Conservation (phyloP, 2,888 invertebrate species). For the Ophonus ardosiacus region DNA sequence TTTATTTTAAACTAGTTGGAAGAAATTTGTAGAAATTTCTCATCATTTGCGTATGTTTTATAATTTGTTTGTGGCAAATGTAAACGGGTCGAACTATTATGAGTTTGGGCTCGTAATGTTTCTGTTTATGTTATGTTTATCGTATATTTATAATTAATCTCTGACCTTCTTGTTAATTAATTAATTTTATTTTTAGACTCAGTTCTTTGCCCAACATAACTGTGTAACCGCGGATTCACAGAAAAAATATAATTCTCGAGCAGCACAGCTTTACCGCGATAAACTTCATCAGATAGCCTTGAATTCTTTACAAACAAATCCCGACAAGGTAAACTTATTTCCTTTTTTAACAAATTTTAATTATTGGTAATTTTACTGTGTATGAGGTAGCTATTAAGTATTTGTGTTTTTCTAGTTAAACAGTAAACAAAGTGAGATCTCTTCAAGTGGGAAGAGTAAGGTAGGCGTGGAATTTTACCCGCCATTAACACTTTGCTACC, state of each 20-base stretch:
- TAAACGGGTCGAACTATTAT: no score
- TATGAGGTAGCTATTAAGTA: slow-evolving; percentile 51
- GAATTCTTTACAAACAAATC: slow-evolving; percentile 92
- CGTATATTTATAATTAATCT: neutral
- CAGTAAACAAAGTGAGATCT: slow-evolving; percentile 68
- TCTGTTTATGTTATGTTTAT: slow-evolving; percentile 5
- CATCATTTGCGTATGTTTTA: no score
- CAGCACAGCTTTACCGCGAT: slow-evolving; percentile 95
- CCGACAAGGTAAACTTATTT: slow-evolving; percentile 84
- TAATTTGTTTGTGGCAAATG: no score
- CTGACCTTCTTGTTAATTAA: slow-evolving; percentile 3
- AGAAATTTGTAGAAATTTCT: no score
- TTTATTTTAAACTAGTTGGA: no score
- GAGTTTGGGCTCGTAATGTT: no score
- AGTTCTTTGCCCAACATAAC: slow-evolving; percentile 96
- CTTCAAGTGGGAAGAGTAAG: slow-evolving; percentile 69
- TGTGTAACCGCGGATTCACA: slow-evolving; percentile 94
- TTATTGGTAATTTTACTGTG: slow-evolving; percentile 5
- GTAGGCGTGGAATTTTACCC: slow-evolving; percentile 68
- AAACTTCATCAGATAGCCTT: slow-evolving; percentile 90
- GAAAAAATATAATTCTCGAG: slow-evolving; percentile 97
- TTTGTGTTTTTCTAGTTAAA: slow-evolving; percentile 69
- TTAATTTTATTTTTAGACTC: slow-evolving; percentile 81
- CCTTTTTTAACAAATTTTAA: neutral
- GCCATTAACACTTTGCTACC: slow-evolving; percentile 64